Percentiles rank a stretch among this genome's conserved stretches.
Evolutionary conservation across 2,888 invertebrate genomes (phyloP).

Genomic region (Myopa tessellatipennis): DNA sequence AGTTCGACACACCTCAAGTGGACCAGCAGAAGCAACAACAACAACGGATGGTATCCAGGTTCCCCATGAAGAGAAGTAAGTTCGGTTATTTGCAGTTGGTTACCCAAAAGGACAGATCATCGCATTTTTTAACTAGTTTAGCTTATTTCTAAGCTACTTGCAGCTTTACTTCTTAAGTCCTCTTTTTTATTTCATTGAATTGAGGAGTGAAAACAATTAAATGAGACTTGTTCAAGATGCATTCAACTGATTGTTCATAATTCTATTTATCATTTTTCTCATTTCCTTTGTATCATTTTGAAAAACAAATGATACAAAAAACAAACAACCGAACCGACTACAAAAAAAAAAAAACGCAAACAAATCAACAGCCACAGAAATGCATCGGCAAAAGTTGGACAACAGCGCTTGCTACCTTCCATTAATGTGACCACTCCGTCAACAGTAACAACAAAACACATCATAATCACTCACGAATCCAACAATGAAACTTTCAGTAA

Average conservation of each 20-base stretch:
- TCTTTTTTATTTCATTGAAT: background rate
- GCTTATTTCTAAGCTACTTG: background rate
- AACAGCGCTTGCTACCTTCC: constrained; percentile 53
- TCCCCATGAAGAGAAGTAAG: constrained; percentile 15
- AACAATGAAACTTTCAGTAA: constrained; percentile 42
- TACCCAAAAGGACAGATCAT: background rate
- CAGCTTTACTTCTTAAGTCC: background rate
- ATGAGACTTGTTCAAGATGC: background rate
- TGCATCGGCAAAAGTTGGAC: constrained; percentile 13
- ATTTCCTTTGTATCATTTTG: constrained; percentile 26
- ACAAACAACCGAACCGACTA: constrained; percentile 11
- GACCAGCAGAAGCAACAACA: background rate
- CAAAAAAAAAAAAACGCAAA: too few species aligned
- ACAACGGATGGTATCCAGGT: background rate
- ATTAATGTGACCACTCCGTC: constrained; percentile 59
- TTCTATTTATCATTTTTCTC: constrained; percentile 21
- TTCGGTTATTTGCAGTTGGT: background rate
- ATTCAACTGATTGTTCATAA: constrained; percentile 3
- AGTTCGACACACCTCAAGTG: background rate
- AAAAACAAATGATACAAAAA: constrained; percentile 8
- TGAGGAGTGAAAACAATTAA: background rate
- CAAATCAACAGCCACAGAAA: constrained; percentile 45
- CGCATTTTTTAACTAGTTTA: background rate
- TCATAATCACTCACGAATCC: constrained; percentile 51
- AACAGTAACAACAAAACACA: constrained; percentile 59